phyloP scores from a whole-genome alignment of 2,113 vertebrate species.

The Maccullochella peelii region DNA sequence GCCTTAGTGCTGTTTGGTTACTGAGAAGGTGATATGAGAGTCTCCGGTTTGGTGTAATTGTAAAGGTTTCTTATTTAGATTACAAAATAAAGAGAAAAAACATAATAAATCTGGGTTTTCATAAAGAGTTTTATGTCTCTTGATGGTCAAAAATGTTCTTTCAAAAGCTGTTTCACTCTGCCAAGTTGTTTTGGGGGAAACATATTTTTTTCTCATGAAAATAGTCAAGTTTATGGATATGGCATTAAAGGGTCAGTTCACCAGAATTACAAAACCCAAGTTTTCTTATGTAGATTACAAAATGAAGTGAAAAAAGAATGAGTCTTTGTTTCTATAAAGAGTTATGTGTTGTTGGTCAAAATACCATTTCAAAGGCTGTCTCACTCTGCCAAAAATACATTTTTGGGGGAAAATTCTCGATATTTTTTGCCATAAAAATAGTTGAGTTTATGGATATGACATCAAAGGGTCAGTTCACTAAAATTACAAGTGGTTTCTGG shows the following conservation, averaged over 20 bases:
- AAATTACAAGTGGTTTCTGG: background rate
- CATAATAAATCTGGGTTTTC: background rate
- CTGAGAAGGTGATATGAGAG: background rate
- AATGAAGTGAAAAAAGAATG: background rate
- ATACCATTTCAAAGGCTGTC: background rate
- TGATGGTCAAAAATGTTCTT: background rate
- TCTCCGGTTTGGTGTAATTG: background rate
- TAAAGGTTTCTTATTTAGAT: background rate
- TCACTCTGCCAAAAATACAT: background rate
- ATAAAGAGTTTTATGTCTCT: background rate
- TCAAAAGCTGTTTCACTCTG: background rate
- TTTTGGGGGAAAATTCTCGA: background rate
- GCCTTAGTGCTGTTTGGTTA: background rate
- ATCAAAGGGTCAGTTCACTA: background rate
- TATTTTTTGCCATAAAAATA: too few relatives aligned
- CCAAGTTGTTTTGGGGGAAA: background rate
- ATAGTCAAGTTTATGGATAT: background rate
- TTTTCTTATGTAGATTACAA: background rate
- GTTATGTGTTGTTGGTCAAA: background rate
- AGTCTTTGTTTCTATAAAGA: background rate
- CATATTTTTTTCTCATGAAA: background rate
- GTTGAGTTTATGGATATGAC: background rate
- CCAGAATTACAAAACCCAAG: background rate
- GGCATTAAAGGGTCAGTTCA: background rate
- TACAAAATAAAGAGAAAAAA: background rate